phyloP scores from a whole-genome alignment of 2,888 invertebrate species.

The Megaustenia siamemsis region DNA sequence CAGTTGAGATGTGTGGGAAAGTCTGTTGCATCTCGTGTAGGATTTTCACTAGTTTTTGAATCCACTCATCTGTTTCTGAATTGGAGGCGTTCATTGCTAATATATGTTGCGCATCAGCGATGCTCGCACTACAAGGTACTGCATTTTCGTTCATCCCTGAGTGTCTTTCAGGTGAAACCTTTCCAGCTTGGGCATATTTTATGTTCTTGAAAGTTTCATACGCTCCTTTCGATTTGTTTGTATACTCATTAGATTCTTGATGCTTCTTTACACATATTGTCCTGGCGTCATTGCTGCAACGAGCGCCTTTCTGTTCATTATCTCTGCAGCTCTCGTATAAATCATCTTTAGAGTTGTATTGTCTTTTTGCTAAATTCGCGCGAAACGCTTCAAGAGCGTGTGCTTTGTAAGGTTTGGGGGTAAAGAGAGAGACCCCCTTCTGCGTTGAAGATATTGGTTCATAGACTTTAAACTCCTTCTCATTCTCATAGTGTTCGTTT shows the following conservation, averaged over 20 bases:
- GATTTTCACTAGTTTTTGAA: slow-evolving; percentile 39
- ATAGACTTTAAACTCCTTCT: not conserved
- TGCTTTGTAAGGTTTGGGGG: not conserved
- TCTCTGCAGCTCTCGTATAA: not conserved
- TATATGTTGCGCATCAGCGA: slow-evolving; percentile 17
- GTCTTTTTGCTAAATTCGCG: not conserved
- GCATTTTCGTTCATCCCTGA: not conserved
- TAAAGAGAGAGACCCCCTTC: not conserved
- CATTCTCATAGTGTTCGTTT: too few species aligned
- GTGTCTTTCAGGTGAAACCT: not conserved
- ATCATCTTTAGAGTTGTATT: not conserved
- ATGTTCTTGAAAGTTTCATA: not conserved
- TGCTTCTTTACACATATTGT: not conserved
- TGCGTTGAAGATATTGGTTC: not conserved
- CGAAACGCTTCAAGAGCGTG: not conserved
- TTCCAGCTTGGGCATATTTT: not conserved
- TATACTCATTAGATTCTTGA: not conserved
- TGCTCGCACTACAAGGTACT: not conserved
- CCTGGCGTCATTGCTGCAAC: not conserved
- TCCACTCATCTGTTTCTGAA: slow-evolving; percentile 25
- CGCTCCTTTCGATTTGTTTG: not conserved
- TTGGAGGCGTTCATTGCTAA: slow-evolving; percentile 26
- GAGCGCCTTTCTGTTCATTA: not conserved
- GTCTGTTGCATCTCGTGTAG: slow-evolving; percentile 37
- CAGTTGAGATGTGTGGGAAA: not conserved